Base-by-base conservation (phyloP, 2,797 vertebrate genomes). In the Sebastes diploproa region DNA sequence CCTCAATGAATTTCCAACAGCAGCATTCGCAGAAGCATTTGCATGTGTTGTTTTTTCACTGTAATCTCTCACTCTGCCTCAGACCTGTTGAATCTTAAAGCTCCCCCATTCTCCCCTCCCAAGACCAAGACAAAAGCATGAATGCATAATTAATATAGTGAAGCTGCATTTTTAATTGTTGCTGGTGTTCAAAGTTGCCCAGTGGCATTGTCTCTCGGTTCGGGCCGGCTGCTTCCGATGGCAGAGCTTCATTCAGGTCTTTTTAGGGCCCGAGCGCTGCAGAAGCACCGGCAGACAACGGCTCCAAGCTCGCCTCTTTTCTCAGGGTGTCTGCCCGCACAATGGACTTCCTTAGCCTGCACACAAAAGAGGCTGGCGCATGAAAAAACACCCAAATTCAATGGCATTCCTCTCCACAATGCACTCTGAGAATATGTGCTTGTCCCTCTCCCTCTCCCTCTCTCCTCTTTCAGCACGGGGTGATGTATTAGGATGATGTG, bases 331-430 rank as follows among this genome's bases (percentile, higher is more conserved):
- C 94, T 93, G 88, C 83, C 83, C 71, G 74, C 92, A 96, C 95
- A 96, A 96, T 95, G 84, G 92, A 94, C 92, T 95, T 96, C 94
- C 94, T 95, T 84, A 91, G 92, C 83, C 78, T 85, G 65, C 69
- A 81, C 89, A 96, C 94, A 96, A 96, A 95, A 91, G 95, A 92
- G 88, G 74, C 88, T 91, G 87, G 87, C 66, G 75, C 88, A 90
- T 93, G 92, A 95, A 95, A 94, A 94, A 92, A 93, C 88, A 84
- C 70, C 93, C 94, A 94, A 86, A 94, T 95, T 96, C 93, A 95
- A 95, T 95, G 94, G 92, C 95, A 95, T 95, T 95, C 94, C 94
- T 92, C 70, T 81, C 84, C 92, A 93, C 92, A 95, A 95, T 95
- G 71, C 86, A 60, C 85, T 80, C 80, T 66, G 70, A 89, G 89